These are phyloP conservation scores for Theocolax elegans DNA, from an alignment of 1,140 invertebrate genomes.

Conservation along the genomic window DNA sequence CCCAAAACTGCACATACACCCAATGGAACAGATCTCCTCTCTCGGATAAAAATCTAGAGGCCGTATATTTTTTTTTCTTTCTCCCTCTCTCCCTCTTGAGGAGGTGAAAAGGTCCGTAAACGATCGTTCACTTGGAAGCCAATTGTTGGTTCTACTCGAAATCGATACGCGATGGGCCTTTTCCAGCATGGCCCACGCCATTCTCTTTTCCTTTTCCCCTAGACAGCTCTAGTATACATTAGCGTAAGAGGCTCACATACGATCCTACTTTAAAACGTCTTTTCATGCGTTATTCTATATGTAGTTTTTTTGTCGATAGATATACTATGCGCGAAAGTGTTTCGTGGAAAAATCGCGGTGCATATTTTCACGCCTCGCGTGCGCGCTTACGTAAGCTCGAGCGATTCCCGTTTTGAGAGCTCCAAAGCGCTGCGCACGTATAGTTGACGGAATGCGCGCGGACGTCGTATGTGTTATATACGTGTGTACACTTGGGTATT, in stretches of 20 bases:
- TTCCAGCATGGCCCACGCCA: constrained; percentile 5
- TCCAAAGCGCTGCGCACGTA: not conserved
- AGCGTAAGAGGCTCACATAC: too few relatives aligned
- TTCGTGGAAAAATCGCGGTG: constrained; percentile 22
- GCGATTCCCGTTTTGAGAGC: not conserved
- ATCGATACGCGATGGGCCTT: constrained; percentile 22
- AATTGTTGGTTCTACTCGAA: constrained; percentile 11
- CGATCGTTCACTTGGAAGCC: constrained; percentile 33
- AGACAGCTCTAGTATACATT: too few relatives aligned
- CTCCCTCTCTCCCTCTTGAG: not conserved
- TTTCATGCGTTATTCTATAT: too few relatives aligned
- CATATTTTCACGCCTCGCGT: constrained; percentile 22
- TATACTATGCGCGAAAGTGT: not conserved
- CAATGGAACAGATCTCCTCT: too few relatives aligned
- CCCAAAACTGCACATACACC: too few relatives aligned
- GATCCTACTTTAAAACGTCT: too few relatives aligned
- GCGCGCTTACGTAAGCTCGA: constrained; percentile 3
- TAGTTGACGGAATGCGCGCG: not conserved
- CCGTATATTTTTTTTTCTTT: too few relatives aligned
- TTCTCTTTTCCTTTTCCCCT: not conserved
- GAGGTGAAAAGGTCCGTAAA: constrained; percentile 9
- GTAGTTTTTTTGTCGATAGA: too few relatives aligned
- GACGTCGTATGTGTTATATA: too few relatives aligned
- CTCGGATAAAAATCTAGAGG: constrained; percentile 16
- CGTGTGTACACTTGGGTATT: not conserved